phyloP scores from a whole-genome alignment of 2,113 vertebrate genomes.

The Cyprinodon brontotheroides region DNA sequence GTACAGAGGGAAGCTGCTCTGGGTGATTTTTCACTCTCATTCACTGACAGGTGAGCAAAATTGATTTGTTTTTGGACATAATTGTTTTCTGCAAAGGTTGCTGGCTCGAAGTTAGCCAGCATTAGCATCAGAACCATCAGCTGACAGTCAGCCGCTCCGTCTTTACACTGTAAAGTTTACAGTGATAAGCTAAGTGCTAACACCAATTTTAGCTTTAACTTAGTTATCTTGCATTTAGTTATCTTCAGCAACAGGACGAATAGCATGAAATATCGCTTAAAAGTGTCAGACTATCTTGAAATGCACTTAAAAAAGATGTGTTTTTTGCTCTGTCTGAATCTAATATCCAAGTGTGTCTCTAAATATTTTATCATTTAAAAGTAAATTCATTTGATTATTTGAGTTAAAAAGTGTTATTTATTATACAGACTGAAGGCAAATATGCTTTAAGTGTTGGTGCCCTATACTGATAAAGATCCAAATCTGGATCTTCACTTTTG shows the following conservation, averaged over 20 bases:
- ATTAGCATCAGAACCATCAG: slow-evolving; percentile 40
- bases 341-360: not conserved
- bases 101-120: not conserved
- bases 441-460: too few relatives aligned
- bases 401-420: too few relatives aligned
- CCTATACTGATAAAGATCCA: too few relatives aligned
- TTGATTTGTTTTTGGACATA: not conserved
- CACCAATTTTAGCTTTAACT: not conserved
- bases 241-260: not conserved
- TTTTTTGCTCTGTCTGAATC: not conserved
- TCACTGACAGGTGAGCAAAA: slow-evolving; percentile 47
- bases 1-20: slow-evolving; percentile 1
- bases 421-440: too few relatives aligned
- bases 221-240: not conserved
- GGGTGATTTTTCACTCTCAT: slow-evolving; percentile 18
- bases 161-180: not conserved
- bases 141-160: slow-evolving; percentile 51
- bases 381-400: too few relatives aligned
- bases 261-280: not conserved
- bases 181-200: slow-evolving; percentile 8
- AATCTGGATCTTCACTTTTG: too few relatives aligned
- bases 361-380: too few relatives aligned
- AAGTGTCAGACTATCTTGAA: not conserved
- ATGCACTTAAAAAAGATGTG: not conserved
- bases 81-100: not conserved